Evolutionary conservation across 2,113 vertebrate species (phyloP).

Genomic region (Junco hyemalis): DNA sequence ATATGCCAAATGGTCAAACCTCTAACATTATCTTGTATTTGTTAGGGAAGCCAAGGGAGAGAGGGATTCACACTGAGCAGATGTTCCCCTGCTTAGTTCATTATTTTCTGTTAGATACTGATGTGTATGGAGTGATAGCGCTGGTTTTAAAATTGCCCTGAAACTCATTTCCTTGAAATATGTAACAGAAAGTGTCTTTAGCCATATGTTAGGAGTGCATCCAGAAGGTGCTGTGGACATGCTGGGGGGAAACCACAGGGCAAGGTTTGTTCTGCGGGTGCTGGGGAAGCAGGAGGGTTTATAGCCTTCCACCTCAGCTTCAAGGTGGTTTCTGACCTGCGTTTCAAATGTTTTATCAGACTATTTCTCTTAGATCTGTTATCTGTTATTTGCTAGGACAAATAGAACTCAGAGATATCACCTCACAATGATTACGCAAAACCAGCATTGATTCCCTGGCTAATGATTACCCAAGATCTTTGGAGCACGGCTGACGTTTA

Average conservation of each 20-base stretch:
- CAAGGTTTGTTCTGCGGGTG: background rate
- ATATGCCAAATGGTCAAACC: background rate
- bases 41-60: background rate
- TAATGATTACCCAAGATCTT: conserved; percentile 36
- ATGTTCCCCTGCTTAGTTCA: background rate
- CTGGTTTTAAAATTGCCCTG: background rate
- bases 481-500: background rate
- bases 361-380: conserved; percentile 23
- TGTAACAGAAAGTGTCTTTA: background rate
- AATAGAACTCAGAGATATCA: conserved; percentile 18
- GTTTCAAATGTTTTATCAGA: conserved; percentile 29
- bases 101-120: background rate
- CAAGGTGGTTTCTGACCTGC: background rate
- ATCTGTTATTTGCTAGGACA: conserved; percentile 36
- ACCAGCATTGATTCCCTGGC: background rate
- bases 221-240: background rate
- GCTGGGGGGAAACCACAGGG: accelerated
- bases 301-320: background rate
- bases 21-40: background rate
- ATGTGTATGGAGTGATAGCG: background rate
- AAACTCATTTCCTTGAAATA: background rate
- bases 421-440: conserved; percentile 8
- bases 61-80: background rate
- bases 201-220: background rate
- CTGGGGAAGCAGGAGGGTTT: background rate